phyloP scores from a whole-genome alignment of 2,888 invertebrate species.

The Nymphalis c-album region DNA sequence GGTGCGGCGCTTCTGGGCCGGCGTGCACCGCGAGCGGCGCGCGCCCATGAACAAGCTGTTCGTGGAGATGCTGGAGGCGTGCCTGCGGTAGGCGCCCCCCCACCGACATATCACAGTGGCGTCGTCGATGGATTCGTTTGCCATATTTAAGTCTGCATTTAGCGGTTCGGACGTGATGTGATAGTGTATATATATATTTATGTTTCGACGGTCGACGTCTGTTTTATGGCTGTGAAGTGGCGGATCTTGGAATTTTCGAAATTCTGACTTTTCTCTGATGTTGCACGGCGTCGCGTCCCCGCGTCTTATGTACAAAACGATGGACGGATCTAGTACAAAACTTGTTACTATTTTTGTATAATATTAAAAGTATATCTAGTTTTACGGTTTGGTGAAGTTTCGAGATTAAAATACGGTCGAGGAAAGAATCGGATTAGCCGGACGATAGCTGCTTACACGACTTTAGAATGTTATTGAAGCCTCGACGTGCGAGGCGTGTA shows the following conservation, averaged over 20 bases:
- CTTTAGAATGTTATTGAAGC: background rate
- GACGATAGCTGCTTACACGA: constrained; percentile 4
- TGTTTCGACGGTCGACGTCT: constrained; percentile 42
- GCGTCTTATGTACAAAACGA: constrained; percentile 73
- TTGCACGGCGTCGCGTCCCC: constrained; percentile 48
- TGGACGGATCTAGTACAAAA: constrained; percentile 78
- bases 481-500: background rate
- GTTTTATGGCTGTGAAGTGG: constrained; percentile 56
- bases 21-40: constrained; percentile 91
- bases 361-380: constrained; percentile 73
- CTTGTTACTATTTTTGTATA: constrained; percentile 81
- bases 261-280: constrained; percentile 33
- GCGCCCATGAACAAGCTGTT: constrained; percentile 98
- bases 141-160: constrained; percentile 56
- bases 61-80: constrained; percentile 96
- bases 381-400: constrained; percentile 58
- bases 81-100: constrained; percentile 76
- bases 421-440: constrained; percentile 40
- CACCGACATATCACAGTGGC: constrained; percentile 40
- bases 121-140: constrained; percentile 37
- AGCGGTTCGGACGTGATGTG: constrained; percentile 40
- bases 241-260: constrained; percentile 34
- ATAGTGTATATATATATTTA: constrained; percentile 40
- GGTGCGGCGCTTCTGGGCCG: constrained; percentile 94
- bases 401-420: constrained; percentile 52